phyloP scores from a whole-genome alignment of 2,888 invertebrate species.

The Rosalia funebris region DNA sequence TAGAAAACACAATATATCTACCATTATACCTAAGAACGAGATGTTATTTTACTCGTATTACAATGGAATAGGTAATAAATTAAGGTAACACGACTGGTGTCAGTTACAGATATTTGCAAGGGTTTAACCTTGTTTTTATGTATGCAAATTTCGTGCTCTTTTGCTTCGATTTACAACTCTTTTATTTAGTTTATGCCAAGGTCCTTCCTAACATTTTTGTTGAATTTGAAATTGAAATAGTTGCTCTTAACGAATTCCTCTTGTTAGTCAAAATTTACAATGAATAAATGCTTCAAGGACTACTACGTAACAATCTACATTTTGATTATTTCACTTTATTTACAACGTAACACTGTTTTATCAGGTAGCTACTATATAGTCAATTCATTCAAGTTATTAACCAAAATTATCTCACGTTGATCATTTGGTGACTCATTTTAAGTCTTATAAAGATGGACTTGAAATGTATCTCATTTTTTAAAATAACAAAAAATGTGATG shows the following conservation, averaged over 20 bases:
- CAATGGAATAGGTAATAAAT: conserved; percentile 40
- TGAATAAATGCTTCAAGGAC: conserved; percentile 18
- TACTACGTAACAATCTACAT: conserved; percentile 1
- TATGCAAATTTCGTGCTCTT: conserved; percentile 39
- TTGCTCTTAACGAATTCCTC: conserved; percentile 13
- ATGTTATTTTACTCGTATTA: conserved; percentile 28
- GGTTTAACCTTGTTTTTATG: conserved; percentile 42
- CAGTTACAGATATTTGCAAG: conserved; percentile 42
- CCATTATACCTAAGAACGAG: conserved; percentile 25
- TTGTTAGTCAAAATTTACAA: conserved; percentile 11
- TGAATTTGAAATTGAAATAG: conserved; percentile 20
- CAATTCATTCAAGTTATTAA: too few species aligned
- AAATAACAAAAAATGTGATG: too few species aligned
- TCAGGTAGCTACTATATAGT: too few species aligned
- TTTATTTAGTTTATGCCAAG: conserved; percentile 29
- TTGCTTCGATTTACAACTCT: conserved; percentile 38
- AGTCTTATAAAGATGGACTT: too few species aligned
- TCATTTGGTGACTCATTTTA: too few species aligned
- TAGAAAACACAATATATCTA: conserved; percentile 3
- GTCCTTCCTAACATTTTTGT: conserved; percentile 23
- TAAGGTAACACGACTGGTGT: conserved; percentile 41
- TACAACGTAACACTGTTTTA: too few species aligned
- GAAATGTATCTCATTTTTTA: too few species aligned
- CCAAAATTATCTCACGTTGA: too few species aligned
- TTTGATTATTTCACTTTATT: too few species aligned